phyloP scores from a whole-genome alignment of 2,888 invertebrate species.

The Erebia epiphron region DNA sequence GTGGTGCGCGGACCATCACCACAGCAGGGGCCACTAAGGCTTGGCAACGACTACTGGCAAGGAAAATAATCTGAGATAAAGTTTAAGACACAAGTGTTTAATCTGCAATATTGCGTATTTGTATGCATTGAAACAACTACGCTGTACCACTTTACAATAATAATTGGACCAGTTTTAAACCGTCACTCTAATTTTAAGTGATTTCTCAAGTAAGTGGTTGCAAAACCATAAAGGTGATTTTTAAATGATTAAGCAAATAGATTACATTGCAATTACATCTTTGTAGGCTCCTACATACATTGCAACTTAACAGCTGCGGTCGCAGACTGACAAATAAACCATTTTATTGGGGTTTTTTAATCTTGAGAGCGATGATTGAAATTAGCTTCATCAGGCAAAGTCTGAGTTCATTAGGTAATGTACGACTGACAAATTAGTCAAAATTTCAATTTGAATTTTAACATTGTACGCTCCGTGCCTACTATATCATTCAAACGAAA shows the following conservation, averaged over 20 bases:
- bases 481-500: no score
- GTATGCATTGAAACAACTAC: constrained; percentile 9
- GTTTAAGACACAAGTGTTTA: not conserved
- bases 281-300: no score
- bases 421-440: not conserved
- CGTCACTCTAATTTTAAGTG: constrained; percentile 5
- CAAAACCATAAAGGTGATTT: not conserved
- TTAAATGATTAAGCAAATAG: no score
- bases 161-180: constrained; percentile 1
- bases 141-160: constrained; percentile 1
- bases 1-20: not conserved
- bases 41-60: not conserved
- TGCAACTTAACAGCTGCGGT: no score
- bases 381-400: not conserved
- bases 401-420: not conserved
- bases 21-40: not conserved
- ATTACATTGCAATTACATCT: no score
- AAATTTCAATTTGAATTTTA: not conserved
- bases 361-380: not conserved
- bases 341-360: no score
- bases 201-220: not conserved
- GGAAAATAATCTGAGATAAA: not conserved
- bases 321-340: no score
- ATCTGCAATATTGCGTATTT: not conserved
- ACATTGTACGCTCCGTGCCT: not conserved